Base-by-base conservation (phyloP, 2,888 invertebrate genomes). In the Choristoneura rosaceana region DNA sequence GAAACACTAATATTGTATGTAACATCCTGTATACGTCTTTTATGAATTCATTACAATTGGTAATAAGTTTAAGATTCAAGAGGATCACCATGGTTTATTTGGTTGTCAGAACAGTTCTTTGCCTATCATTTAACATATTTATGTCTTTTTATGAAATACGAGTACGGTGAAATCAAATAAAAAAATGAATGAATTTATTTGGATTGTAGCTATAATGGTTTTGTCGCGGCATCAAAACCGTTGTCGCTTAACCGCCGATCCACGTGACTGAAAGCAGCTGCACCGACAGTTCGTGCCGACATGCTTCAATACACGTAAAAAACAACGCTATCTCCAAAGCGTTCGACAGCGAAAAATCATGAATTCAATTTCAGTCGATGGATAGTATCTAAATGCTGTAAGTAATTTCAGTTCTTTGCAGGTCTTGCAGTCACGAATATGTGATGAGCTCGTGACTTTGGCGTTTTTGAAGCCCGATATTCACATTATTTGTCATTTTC, bases 241-340 rank as follows among this genome's bases (percentile, higher is more conserved):
- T 80, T 82, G 82, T 85, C 80, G 83, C 87, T 85, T 82, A 80
- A 82, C 82, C 80, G 82, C 78, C 76, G 79, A 74, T 80, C 86
- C 83, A 87, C 89, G 90, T 90, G 89, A 88, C 88, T 79, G 84
- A 79, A 77, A 81, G 82, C 90, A 90, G 86, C 90, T 89, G 89
- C 85, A 79, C 80, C 79, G 82, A 76, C 75, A 77, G 77, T 74
- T 81, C 84, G 86, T 84, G 85, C 82, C 84, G 87, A 83, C 84
- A 87, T 83, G 86, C 84, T 79, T 81, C 83, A 80, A 74, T 81
- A 79, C 63, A 78, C 78, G 80, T 76, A 73, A n/a, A n/a, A n/a
- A n/a, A 74, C 76, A 75, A 70, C 70, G 60, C 76, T 80, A 85
- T 82, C 76, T 74, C 76, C 75, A 62, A 74, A 76, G 74, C 78